Conservation (phyloP, 2,797 vertebrate species). For the Ataeniobius toweri region DNA sequence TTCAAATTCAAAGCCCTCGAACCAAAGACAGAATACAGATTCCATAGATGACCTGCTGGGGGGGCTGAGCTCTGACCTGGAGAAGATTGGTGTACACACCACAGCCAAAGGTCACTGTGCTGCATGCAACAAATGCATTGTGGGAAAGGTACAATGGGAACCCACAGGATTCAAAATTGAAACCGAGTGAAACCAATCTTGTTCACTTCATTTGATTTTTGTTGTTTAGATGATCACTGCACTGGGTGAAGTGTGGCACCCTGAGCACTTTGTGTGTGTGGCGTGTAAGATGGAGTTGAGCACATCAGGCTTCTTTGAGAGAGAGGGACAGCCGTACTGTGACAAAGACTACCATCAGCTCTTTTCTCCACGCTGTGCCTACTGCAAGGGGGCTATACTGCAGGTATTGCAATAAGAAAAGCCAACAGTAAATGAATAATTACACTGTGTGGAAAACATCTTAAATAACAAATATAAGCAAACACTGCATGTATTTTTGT, state of each 20-base stretch:
- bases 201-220: background rate
- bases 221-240: slow-evolving; percentile 85
- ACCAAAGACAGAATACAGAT: slow-evolving; percentile 50
- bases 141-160: slow-evolving; percentile 82
- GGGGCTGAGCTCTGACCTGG: slow-evolving; percentile 84
- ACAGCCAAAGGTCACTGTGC: slow-evolving; percentile 83
- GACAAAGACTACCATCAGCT: slow-evolving; percentile 85
- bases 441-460: too few relatives aligned
- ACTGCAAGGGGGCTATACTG: slow-evolving; percentile 80
- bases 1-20: slow-evolving; percentile 22
- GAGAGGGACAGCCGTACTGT: slow-evolving; percentile 84
- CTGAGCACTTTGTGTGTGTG: slow-evolving; percentile 88
- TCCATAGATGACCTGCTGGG: slow-evolving; percentile 86
- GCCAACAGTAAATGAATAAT: background rate
- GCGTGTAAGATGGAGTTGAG: slow-evolving; percentile 83
- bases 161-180: background rate
- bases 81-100: slow-evolving; percentile 87
- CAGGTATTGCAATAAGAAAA: slow-evolving; percentile 55
- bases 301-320: slow-evolving; percentile 84
- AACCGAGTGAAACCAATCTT: background rate
- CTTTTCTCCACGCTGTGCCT: slow-evolving; percentile 79
- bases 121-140: slow-evolving; percentile 85
- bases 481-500: background rate
- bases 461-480: background rate
- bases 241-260: slow-evolving; percentile 89